Evolutionary conservation across 1,140 invertebrate species (phyloP), one percentile per base, ranked within the genome.

Genomic region (Papilio helenus): DNA sequence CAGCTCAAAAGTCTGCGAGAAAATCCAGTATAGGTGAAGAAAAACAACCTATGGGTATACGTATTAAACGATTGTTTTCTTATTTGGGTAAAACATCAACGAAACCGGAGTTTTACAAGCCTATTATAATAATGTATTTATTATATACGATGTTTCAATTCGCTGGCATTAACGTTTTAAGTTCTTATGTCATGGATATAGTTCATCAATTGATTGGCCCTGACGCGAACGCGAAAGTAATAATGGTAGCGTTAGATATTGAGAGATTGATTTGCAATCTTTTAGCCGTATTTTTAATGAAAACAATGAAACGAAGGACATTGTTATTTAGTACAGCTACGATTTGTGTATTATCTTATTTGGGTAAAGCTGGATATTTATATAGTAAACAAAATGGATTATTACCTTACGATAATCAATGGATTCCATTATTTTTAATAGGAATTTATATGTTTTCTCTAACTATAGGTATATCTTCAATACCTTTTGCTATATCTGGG

Each of bases 41-140:
- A 44, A 83, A 88, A 7, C 18, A 89, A 8, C 72, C 88, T 0
- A 74, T 89, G 0, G 79, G 72, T 10, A 77, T 65, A 0, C 87
- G 84, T 23, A 80, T 87, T 9, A 87, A 81, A 72, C 72, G 88
- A 12, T 85, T 86, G 34, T 91, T 90, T 76, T 83, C 65, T 29
- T 91, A 93, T 80, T 73, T 94, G 8, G 78, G 81, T 7, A 49
- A 77, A 7, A 89, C 91, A 2, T 83, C 84, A 8, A 89, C 82
- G 42, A 93, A 94, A n/a, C 92, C 92, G 0, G 92, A 94, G 81
- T 94, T 94, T 73, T 94, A 90, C 44, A 94, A 94, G 61, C 93
- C 92, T n/a, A 90, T 94, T 12, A 85, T 84, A 12, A 93, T 94
- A 10, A 94, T 94, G 93, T 86, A 93, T 58, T 79, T 90, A 14